These are phyloP conservation scores for Norana najaformis DNA, from an alignment of 2,888 invertebrate species.

Conservation along the genomic window DNA sequence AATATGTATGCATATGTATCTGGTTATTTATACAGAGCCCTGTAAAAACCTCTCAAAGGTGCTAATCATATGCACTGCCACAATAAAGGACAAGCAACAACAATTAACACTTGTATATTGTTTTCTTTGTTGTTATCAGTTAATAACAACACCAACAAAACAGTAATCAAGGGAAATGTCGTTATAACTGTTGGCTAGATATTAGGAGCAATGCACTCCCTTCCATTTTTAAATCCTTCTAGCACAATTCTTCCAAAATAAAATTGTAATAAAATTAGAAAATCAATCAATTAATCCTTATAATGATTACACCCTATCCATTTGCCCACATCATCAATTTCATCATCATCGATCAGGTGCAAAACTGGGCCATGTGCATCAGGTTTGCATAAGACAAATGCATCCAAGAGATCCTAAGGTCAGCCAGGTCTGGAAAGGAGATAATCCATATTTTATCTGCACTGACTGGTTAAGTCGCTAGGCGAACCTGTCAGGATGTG, in stretches of 20 bases:
- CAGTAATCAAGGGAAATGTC: neutral
- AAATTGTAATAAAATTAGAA: neutral
- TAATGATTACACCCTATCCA: neutral
- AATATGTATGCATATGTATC: neutral
- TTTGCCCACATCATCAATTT: neutral
- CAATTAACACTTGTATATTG: neutral
- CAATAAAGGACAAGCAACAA: neutral
- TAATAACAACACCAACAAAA: neutral
- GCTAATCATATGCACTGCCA: neutral
- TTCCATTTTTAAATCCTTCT: neutral
- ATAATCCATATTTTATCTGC: slow-evolving; percentile 13
- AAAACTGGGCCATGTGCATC: neutral
- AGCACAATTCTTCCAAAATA: neutral
- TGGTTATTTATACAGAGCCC: neutral
- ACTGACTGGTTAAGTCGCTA: neutral
- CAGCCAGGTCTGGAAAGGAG: neutral
- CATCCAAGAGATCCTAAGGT: neutral
- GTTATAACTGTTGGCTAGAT: neutral
- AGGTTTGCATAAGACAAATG: neutral
- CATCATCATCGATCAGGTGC: neutral
- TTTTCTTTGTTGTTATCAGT: neutral
- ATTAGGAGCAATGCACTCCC: neutral
- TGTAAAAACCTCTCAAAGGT: neutral
- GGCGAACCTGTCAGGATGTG: neutral
- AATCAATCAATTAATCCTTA: neutral